Percentiles rank a stretch among this genome's conserved stretches.
Conservation (phyloP, 2,797 vertebrate genomes). For the Poeciliopsis infans region DNA sequence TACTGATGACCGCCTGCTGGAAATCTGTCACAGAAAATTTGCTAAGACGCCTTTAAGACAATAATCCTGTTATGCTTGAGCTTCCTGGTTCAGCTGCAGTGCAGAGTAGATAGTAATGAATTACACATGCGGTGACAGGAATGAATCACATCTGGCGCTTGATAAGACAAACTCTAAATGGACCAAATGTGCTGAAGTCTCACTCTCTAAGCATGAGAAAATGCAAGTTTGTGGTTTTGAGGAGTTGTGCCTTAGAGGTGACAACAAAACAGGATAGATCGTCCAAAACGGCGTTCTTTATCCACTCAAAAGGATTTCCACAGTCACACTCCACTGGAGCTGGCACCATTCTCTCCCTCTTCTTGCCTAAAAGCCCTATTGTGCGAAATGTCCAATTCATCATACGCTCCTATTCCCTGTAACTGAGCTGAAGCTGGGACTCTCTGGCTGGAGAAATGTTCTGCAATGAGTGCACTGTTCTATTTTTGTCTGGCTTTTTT, state of each 20-base stretch:
- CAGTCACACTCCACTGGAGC: conserved; percentile 42
- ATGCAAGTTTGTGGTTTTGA: conserved; percentile 49
- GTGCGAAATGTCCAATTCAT: conserved; percentile 65
- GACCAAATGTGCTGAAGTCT: conserved; percentile 45
- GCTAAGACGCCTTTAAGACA: conserved; percentile 33
- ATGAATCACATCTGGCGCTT: conserved; percentile 41
- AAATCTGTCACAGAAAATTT: conserved; percentile 40
- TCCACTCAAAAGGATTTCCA: conserved; percentile 55
- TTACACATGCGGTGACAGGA: conserved; percentile 48
- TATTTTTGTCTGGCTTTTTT: conserved; percentile 66
- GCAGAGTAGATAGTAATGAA: conserved; percentile 50
- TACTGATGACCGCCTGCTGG: conserved; percentile 35
- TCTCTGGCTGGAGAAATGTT: conserved; percentile 57
- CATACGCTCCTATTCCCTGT: conserved; percentile 54
- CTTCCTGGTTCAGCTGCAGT: conserved; percentile 48
- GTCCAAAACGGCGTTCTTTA: conserved; percentile 15
- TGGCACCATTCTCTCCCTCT: conserved; percentile 40
- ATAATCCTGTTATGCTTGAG: conserved; percentile 37
- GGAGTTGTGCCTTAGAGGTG: conserved; percentile 35
- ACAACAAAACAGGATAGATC: conserved; percentile 41
- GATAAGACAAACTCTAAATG: conserved; percentile 42
- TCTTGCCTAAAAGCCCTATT: conserved; percentile 43
- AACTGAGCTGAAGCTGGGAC: conserved; percentile 57
- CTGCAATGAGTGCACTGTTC: conserved; percentile 56
- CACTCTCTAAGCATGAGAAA: conserved; percentile 48